These are phyloP conservation scores for Sceloporus undulatus DNA, from an alignment of 2,113 vertebrate species.

Conservation along the genomic window DNA sequence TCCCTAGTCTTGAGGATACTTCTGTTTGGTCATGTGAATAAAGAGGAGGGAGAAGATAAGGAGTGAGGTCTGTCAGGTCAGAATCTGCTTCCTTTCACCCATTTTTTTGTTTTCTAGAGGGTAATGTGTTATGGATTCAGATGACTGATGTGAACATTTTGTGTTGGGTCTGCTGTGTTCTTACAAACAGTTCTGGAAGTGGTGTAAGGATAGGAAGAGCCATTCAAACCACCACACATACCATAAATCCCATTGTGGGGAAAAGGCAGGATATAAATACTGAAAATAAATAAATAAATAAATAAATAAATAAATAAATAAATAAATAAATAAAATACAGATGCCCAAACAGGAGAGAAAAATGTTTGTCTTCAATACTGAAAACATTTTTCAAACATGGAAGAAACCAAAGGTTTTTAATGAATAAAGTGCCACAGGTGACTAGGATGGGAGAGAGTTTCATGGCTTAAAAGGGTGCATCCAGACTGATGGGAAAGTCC, in stretches of 20 bases:
- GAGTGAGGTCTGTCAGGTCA: neutral
- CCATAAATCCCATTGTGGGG: neutral
- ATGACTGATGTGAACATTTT: conserved; percentile 43
- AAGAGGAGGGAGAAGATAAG: neutral
- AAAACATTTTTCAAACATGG: conserved; percentile 44
- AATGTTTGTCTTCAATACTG: conserved; percentile 52
- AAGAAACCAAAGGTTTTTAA: conserved; percentile 92
- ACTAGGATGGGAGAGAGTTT: conserved; percentile 66
- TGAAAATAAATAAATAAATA: too few species aligned
- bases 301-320: too few species aligned
- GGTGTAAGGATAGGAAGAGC: conserved; percentile 48
- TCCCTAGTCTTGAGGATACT: neutral
- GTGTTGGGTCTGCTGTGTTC: conserved; percentile 34
- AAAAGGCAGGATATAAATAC: too few species aligned
- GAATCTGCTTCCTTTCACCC: neutral
- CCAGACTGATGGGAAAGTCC: too few species aligned
- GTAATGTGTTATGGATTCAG: conserved; percentile 36
- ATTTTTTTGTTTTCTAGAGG: conserved; percentile 56
- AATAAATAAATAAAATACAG: neutral
- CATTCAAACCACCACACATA: conserved; percentile 54
- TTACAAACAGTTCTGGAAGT: conserved; percentile 65
- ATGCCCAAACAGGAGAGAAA: conserved; percentile 39
- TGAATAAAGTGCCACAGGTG: conserved; percentile 81
- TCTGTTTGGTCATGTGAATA: neutral
- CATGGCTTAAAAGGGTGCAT: conserved; percentile 49